Conservation (phyloP, 2,113 vertebrate genomes). For the Actenoides lindsayi region DNA sequence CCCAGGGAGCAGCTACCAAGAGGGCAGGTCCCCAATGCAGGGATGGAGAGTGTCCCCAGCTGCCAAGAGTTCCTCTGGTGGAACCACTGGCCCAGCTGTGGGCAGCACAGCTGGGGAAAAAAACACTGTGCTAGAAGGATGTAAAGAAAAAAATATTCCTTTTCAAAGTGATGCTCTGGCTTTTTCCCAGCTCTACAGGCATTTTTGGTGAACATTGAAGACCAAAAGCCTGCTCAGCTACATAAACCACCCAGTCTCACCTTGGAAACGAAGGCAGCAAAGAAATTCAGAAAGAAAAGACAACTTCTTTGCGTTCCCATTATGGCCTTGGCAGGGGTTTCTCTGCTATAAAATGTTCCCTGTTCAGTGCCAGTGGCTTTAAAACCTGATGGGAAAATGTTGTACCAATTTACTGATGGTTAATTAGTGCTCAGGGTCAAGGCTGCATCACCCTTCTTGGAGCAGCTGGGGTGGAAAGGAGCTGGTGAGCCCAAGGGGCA, state of each 20-base stretch:
- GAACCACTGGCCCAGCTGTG: accelerated
- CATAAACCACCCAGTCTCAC: not conserved
- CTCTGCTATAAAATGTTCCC: not conserved
- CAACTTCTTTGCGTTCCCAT: not conserved
- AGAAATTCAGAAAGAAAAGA: not conserved
- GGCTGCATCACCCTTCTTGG: not conserved
- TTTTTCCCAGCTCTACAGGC: not conserved
- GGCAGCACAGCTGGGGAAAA: not conserved
- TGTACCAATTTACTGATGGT: not conserved
- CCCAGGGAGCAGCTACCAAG: not conserved
- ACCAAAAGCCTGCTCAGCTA: not conserved
- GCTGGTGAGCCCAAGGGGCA: not conserved
- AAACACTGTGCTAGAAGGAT: not conserved
- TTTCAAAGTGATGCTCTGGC: not conserved
- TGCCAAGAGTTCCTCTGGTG: not conserved
- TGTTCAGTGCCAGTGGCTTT: not conserved
- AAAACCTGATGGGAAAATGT: not conserved
- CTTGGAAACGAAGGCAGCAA: not conserved
- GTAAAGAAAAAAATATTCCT: not conserved
- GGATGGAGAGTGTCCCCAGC: not conserved
- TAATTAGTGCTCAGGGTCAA: not conserved
- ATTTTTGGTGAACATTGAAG: not conserved
- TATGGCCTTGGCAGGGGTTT: not conserved
- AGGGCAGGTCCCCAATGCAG: accelerated
- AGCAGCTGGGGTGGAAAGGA: not conserved